Conservation (phyloP, 2,113 vertebrate species). For the Hydropotes inermis region DNA sequence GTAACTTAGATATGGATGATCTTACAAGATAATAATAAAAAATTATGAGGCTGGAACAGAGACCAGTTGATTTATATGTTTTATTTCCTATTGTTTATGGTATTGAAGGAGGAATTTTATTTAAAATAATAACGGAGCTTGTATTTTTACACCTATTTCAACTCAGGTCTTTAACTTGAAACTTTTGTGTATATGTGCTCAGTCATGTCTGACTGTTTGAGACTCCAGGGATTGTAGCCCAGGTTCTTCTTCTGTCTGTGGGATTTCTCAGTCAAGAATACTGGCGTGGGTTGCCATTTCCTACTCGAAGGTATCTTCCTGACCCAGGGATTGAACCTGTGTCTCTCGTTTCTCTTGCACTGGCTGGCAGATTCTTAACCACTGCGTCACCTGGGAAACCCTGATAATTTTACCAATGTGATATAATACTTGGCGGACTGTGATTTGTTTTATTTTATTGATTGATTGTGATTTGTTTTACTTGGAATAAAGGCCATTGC, state of each 20-base stretch:
- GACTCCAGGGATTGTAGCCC: background rate
- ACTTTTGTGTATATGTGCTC: background rate
- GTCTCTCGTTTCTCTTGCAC: background rate
- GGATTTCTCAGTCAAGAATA: background rate
- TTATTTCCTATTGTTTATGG: background rate
- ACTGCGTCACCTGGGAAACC: background rate
- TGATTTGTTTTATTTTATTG: background rate
- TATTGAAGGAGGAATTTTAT: background rate
- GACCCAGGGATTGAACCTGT: background rate
- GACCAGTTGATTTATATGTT: background rate
- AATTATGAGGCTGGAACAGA: background rate
- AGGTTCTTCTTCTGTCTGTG: background rate
- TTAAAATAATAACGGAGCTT: background rate
- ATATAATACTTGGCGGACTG: background rate
- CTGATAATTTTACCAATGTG: background rate
- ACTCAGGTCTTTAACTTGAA: background rate
- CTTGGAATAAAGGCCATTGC: background rate
- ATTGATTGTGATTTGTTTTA: background rate
- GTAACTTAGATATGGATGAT: background rate
- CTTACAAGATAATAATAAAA: background rate
- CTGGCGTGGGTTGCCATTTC: accelerated
- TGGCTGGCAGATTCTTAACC: background rate
- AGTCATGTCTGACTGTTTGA: background rate
- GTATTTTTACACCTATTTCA: background rate
- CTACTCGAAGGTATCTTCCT: background rate